These are phyloP conservation scores for Noctua comes DNA, from an alignment of 2,888 invertebrate genomes.

Conservation along the genomic window DNA sequence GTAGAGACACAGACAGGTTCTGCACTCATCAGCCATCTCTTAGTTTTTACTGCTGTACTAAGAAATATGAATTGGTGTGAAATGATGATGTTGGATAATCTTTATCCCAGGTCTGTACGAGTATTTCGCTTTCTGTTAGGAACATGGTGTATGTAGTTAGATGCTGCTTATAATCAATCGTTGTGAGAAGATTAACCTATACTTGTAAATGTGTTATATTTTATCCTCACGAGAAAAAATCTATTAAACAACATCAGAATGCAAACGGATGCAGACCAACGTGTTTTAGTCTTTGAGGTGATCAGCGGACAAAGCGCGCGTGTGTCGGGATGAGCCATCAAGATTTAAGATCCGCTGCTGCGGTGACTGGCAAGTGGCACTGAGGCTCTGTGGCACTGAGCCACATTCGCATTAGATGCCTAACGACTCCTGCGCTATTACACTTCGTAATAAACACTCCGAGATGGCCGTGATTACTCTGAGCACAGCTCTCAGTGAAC, in stretches of 20 bases:
- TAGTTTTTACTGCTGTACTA: not conserved
- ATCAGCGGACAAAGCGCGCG: slow-evolving; percentile 56
- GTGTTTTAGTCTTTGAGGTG: slow-evolving; percentile 30
- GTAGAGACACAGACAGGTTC: too few species aligned
- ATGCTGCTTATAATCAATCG: not conserved
- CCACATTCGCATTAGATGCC: slow-evolving; percentile 70
- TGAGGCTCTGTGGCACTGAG: slow-evolving; percentile 49
- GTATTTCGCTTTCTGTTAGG: not conserved
- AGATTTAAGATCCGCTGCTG: slow-evolving; percentile 65
- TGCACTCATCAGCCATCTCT: too few species aligned
- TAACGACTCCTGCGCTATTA: slow-evolving; percentile 75
- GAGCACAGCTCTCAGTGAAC: slow-evolving; percentile 47
- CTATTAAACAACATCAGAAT: not conserved
- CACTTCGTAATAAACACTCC: slow-evolving; percentile 70
- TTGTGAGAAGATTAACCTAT: not conserved
- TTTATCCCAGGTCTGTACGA: not conserved
- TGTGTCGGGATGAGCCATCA: slow-evolving; percentile 59
- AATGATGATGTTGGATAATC: not conserved
- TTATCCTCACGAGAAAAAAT: not conserved
- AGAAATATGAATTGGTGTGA: slow-evolving; percentile 2
- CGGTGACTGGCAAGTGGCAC: slow-evolving; percentile 56
- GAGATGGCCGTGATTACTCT: slow-evolving; percentile 62
- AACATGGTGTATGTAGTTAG: not conserved
- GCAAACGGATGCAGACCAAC: slow-evolving; percentile 37
- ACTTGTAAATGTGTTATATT: not conserved